Base-by-base conservation (phyloP, 2,797 vertebrate species). In the Petrocephalus sullivani region DNA sequence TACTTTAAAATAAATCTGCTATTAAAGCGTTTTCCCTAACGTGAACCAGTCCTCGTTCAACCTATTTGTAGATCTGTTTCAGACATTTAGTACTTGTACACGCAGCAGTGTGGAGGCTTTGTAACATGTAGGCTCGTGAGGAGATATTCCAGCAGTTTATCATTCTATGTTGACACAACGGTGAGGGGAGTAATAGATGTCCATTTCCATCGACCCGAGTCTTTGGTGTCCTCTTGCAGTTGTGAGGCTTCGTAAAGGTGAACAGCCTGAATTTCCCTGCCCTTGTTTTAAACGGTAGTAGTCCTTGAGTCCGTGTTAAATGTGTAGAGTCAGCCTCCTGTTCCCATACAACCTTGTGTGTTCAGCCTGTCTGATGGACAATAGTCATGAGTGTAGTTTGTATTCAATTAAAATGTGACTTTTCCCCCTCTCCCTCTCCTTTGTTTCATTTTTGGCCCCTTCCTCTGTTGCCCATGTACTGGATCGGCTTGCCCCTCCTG, bases 381-480 rank as follows among this genome's bases (percentile, higher is more conserved):
- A 94, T 94, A 96, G 95, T 95, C 93, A 96, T 96, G 94, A 97
- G 96, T 96, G 94, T 95, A 98, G 97, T 97, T 93, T 98, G 96
- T 97, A 97, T 96, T 98, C 96, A 97, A 98, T 99, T 98, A 98
- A 99, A 98, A 97, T 99, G 97, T 98, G 98, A 97, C 98, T 99
- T 98, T 97, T 98, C 97, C 96, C 97, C 98, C 97, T 98, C 97
- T 97, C 97, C 97, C 97, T 97, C 96, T 97, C 97, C 97, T 98
- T 96, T 96, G 91, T 91, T 92, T 96, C 96, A 97, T 97, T 98
- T 98, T 98, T 97, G 97, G 97, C 98, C 98, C 97, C 97, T 98
- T 97, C 98, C 97, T 98, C 97, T 96, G 96, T 99, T 99, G 92
- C 97, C 98, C 97, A 98, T 98, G 98, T 98, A 97, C 97, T 96